Base-by-base conservation (phyloP, 2,113 vertebrate species). In the Tyrannus savana region DNA sequence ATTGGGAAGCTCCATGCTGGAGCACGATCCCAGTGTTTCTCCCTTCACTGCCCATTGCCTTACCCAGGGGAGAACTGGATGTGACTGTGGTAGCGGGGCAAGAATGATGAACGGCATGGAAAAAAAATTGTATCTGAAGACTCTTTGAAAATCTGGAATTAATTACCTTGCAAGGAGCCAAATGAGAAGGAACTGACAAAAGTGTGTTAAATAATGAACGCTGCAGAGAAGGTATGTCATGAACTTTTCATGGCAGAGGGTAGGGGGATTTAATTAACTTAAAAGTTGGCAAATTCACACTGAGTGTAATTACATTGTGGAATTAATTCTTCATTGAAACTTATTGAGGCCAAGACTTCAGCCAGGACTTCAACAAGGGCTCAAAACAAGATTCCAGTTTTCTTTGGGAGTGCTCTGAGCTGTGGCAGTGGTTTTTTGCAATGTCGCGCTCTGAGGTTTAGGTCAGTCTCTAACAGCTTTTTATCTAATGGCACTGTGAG, bases 181-280 rank as follows among this genome's bases (percentile, higher is more conserved):
- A 60, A 47, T 2, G 31, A 81, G 58, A 64, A 76, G 16, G 37
- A 92, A 46, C 66, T 88, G 75, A 77, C 49, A 52, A 52, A 94
- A 92, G 72, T 52, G 35, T 80, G 68, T 93, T 83, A 88, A 74
- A 68, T 87, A 95, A 90, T 56, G 72, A 92, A 49, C 41, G 47
- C 68, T 74, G 71, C 68, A 80, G 82, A 74, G 94, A 85, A 91
- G 85, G 72, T 74, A 50, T 92, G 84, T 83, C 75, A 31, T 85
- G 91, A 90, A 66, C 82, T 95, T 84, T 52, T 52, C 58, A 30
- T 73, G 67, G 67, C 81, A 94, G 62, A 91, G 74, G 49, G 58
- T 72, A 80, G 52, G n/a, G 56, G 56, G 49, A 74, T 92, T 95
- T 95, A 90, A 94, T 95, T 86, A 96, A 75, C 76, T 81, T 75